Base-by-base conservation (phyloP, 2,113 vertebrate genomes). In the Lamprotornis superbus region DNA sequence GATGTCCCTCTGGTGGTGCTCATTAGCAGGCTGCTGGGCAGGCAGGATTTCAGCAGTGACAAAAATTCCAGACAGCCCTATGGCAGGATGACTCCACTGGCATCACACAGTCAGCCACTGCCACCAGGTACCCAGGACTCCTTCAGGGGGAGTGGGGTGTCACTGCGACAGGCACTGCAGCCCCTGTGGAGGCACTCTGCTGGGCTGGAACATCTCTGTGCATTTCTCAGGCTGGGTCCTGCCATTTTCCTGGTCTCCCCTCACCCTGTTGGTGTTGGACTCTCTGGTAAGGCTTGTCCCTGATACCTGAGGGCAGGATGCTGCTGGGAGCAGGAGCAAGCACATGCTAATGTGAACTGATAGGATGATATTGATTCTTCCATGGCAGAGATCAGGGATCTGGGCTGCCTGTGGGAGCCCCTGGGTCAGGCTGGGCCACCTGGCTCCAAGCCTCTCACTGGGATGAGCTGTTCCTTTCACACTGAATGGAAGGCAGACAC, bases 261-360 rank as follows among this genome's bases (percentile, higher is more conserved):
- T 31, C 67, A 31, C 56, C 21, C 44, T 40, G 8, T 18, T 12
- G 53, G 30, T 33, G 47, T 55, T 46, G 10, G 35, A 57, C 47
- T 81, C 44, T 65, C 33, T 3, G 1, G 24, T 23, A 46, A 76
- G n/a, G 3, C 20, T 16, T 35, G 47, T 46, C 33, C 12, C 12
- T 65, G n/a, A 15, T 3, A 18, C 4, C 53, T 24, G 52, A 75
- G 56, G 15, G 50, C 27, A 78, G 22, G 10, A 30, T 40, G 50
- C 76, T 63, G 19, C 33, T 5, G 2, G 37, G 44, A 87, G 13
- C 10, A 57, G 74, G 22, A 82, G 64, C 42, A 44, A 47, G 25
- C 82, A 56, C 10, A 4, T 0, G 5, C 10, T 50, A 11, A 65
- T 42, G 59, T 18, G 47, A 90, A n/a, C 9, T 0, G 0, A 30